Evolutionary conservation across 2,888 invertebrate genomes (phyloP), one percentile per base, ranked within the genome.

Genomic region (Pseudococcus longispinus): DNA sequence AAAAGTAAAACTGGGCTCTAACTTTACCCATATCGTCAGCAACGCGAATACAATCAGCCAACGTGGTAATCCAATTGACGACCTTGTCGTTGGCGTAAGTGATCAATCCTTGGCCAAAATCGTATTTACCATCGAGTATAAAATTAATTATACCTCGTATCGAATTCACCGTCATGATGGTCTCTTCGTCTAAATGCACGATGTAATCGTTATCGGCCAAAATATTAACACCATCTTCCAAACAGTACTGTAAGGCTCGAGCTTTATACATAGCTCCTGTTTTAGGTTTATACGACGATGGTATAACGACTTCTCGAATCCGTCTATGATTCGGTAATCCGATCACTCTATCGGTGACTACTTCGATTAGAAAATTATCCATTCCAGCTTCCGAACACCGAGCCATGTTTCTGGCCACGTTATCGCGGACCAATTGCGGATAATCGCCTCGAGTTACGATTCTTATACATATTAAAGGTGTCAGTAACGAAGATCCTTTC

Each of bases 21-120:
- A 98, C 92, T 91, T 98, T 98, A 87, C 98, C 98, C 98, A 98
- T 97, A 90, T 98, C 98, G 91, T 98, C 98, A 26, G 98, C 96
- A 0, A 98, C 98, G 88, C 98, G 94, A 91, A 96, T 98, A 90
- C 97, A 97, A 90, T 98, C 98, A n/a, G 98, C 98, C 89, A 98
- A 91, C 0, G 98, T 98, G 23, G 98, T 98, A 88, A 98, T 92
- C 98, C 98, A 98, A 91, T 98, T 98, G 86, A 98, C 96, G 89
- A 98, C 95, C 90, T 96, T 95, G 91, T 98, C 98, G 91, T 97
- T 98, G 6, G 98, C 98, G 92, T 98, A 98, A 2, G 97, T 98
- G 88, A 98, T 97, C 85, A 98, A 92, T 2, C 98, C 98, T 92
- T 98, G 98, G 0, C 98, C 98, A 91, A 98, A 98, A 88, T 96